A percentile compares a stretch with the other conserved stretches of the same genome.
Evolutionary conservation across 2,888 invertebrate species (phyloP).

Genomic region (Carcina quercana): DNA sequence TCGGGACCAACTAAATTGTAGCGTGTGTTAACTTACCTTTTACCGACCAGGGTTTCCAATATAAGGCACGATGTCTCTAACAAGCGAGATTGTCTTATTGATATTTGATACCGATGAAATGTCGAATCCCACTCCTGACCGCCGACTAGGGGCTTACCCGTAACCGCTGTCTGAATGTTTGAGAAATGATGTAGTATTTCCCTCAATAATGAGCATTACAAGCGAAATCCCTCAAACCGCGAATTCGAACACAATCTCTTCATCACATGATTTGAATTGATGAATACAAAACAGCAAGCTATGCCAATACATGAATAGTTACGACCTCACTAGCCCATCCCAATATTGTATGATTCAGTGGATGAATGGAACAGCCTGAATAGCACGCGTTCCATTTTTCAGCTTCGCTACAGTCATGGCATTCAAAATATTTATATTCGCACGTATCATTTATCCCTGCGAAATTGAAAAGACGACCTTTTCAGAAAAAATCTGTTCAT

Average conservation of each 20-base stretch:
- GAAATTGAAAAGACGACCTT: slow-evolving; percentile 15
- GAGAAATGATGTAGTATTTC: no score
- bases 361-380: slow-evolving; percentile 48
- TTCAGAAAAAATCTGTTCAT: slow-evolving; percentile 7
- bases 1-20: no score
- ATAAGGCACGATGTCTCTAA: no score
- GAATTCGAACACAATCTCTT: slow-evolving; percentile 16
- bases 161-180: no score
- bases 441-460: slow-evolving; percentile 20
- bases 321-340: slow-evolving; percentile 63
- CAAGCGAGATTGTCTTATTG: no score
- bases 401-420: slow-evolving; percentile 36
- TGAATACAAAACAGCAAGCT: slow-evolving; percentile 36
- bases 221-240: slow-evolving; percentile 6
- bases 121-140: no score
- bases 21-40: no score
- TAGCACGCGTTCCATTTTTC: slow-evolving; percentile 46
- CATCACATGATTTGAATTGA: slow-evolving; percentile 26
- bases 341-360: slow-evolving; percentile 46
- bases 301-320: slow-evolving; percentile 49
- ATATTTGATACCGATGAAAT: no score
- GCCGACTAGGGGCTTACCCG: no score
- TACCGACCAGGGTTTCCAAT: no score
- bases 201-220: slow-evolving; percentile 1
- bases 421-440: slow-evolving; percentile 27